Conservation (phyloP, 2,797 vertebrate genomes). For the Sciurus vulgaris region DNA sequence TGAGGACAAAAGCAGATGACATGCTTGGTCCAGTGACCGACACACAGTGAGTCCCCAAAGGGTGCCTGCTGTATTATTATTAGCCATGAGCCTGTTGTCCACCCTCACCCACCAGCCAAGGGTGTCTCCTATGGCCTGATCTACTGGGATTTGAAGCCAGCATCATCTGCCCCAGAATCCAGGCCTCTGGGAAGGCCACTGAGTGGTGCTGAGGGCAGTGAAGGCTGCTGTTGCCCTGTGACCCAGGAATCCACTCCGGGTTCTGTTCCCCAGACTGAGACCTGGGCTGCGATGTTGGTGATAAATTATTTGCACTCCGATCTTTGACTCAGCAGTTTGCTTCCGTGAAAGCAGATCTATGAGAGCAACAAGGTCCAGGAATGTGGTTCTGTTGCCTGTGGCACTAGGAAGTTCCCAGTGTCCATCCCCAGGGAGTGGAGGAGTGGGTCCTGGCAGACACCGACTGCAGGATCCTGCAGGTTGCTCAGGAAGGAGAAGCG, state of each 20-base stretch:
- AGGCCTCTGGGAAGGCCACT: not conserved
- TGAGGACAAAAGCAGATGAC: not conserved
- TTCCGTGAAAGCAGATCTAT: not conserved
- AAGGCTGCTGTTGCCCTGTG: not conserved
- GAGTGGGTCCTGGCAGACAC: not conserved
- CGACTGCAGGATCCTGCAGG: not conserved
- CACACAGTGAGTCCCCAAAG: not conserved
- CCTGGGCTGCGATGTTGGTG: accelerated
- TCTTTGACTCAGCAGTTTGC: not conserved
- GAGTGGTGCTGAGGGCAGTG: too few relatives aligned
- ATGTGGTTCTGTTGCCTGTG: not conserved
- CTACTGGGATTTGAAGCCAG: not conserved
- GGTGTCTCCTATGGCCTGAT: not conserved
- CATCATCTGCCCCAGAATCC: too few relatives aligned
- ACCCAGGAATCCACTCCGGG: not conserved
- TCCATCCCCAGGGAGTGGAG: accelerated
- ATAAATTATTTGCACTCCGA: not conserved
- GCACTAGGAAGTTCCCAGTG: not conserved
- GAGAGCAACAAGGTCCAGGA: not conserved
- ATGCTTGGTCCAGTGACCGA: not conserved
- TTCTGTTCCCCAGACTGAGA: not conserved
- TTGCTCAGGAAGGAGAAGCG: not conserved
- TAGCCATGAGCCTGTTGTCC: too few relatives aligned
- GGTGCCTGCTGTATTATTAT: too few relatives aligned
- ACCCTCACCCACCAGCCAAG: not conserved